These are phyloP conservation scores for Catostylus mosaicus DNA, from an alignment of 30 jellyfish, hydroid and myxozoan species.

Conservation along the genomic window DNA sequence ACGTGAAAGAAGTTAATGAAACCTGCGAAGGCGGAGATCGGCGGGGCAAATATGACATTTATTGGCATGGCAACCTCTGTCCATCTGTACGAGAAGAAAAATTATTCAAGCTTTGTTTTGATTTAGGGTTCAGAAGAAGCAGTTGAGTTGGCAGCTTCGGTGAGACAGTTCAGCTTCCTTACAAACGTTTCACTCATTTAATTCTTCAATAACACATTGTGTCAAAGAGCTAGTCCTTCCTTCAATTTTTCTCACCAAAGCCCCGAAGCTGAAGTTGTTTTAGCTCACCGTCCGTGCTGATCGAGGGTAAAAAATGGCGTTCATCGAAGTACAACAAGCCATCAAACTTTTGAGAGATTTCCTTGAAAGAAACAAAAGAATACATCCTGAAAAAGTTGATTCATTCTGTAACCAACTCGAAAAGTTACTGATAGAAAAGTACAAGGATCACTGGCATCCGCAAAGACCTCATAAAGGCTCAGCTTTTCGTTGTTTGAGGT, in stretches of 20 bases:
- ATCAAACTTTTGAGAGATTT: constrained; percentile 79
- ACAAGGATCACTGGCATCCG: constrained; percentile 95
- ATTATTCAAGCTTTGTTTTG: constrained; percentile 36
- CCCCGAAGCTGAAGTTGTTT: neutral
- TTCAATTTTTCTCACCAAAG: neutral
- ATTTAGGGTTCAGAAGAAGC: neutral
- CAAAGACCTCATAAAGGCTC: constrained; percentile 95
- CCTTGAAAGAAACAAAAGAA: constrained; percentile 54
- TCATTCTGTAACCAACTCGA: constrained; percentile 73
- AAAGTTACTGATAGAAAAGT: constrained; percentile 68
- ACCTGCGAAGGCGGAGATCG: neutral
- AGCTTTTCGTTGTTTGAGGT: constrained; percentile 90
- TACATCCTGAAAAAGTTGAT: constrained; percentile 77
- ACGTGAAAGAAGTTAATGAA: neutral
- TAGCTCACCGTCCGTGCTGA: neutral
- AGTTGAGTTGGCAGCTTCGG: neutral
- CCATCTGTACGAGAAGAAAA: constrained; percentile 12
- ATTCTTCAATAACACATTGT: too few relatives aligned
- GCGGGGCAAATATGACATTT: constrained; percentile 24
- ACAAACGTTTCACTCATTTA: too few relatives aligned
- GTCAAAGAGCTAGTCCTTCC: too few relatives aligned
- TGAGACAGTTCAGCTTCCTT: neutral
- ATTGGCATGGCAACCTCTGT: constrained; percentile 30
- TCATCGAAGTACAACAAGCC: constrained; percentile 91
- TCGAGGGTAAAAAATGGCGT: constrained; percentile 56